phyloP scores from a whole-genome alignment of 2,113 vertebrate genomes.

The Cyrtonyx montezumae region DNA sequence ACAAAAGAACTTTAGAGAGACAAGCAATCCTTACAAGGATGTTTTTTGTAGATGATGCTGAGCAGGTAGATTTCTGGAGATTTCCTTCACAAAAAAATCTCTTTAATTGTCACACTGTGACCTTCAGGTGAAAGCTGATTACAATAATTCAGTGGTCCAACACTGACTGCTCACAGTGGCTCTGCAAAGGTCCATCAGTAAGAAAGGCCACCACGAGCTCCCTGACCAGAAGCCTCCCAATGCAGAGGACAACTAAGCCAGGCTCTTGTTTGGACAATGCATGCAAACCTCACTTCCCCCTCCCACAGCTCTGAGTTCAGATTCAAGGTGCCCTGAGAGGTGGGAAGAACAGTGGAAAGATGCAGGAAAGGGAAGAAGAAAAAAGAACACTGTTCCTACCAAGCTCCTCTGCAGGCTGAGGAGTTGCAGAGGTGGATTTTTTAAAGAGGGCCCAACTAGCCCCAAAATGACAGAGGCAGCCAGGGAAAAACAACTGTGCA shows the following conservation, averaged over 20 bases:
- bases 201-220: neutral
- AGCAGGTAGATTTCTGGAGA: neutral
- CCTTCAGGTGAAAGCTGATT: neutral
- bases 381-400: neutral
- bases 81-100: neutral
- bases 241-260: neutral
- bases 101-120: neutral
- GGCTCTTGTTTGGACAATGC: neutral
- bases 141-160: neutral
- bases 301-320: neutral
- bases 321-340: accelerated
- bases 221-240: neutral
- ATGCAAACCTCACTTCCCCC: neutral
- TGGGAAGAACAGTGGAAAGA: neutral
- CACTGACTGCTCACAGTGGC: accelerated
- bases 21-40: accelerated
- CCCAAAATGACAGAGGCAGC: neutral
- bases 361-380: neutral
- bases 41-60: neutral
- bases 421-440: neutral
- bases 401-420: neutral
- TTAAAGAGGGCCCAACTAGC: neutral
- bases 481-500: neutral
- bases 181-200: neutral
- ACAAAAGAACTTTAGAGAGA: neutral